These are phyloP conservation scores for Apomyelois bistriatella DNA, from an alignment of 2,888 invertebrate species.

Conservation along the genomic window DNA sequence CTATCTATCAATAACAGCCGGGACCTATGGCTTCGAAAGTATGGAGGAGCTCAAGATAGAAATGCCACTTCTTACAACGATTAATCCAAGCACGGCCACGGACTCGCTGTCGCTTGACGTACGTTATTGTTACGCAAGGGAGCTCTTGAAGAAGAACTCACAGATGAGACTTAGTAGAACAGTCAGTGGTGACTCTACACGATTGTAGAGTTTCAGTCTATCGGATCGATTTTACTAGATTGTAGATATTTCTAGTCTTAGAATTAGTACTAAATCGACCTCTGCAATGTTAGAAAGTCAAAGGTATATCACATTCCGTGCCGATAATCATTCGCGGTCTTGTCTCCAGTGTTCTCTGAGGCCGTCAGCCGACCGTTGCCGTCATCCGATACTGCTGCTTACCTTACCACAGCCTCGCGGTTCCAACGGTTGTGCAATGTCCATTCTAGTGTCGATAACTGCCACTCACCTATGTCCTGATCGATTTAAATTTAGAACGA, in stretches of 20 bases:
- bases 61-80: too few relatives aligned
- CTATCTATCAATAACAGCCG: too few relatives aligned
- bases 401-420: slow-evolving; percentile 56
- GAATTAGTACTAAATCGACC: not conserved
- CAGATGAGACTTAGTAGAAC: too few relatives aligned
- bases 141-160: too few relatives aligned
- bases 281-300: slow-evolving; percentile 23
- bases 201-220: too few relatives aligned
- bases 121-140: too few relatives aligned
- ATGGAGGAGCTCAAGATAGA: too few relatives aligned
- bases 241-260: not conserved
- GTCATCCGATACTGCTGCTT: slow-evolving; percentile 48
- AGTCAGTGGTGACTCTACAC: too few relatives aligned
- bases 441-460: slow-evolving; percentile 35
- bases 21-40: too few relatives aligned
- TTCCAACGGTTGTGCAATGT: slow-evolving; percentile 58
- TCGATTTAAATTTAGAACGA: slow-evolving; percentile 4
- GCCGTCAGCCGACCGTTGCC: slow-evolving; percentile 54
- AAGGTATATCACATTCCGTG: slow-evolving; percentile 26
- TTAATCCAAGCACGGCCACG: too few relatives aligned
- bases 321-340: slow-evolving; percentile 23
- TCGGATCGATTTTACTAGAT: too few relatives aligned
- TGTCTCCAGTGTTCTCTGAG: slow-evolving; percentile 33
- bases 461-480: slow-evolving; percentile 33
- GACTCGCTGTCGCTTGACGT: too few relatives aligned